Conservation (phyloP, 2,113 vertebrate genomes). For the Chunga burmeisteri region DNA sequence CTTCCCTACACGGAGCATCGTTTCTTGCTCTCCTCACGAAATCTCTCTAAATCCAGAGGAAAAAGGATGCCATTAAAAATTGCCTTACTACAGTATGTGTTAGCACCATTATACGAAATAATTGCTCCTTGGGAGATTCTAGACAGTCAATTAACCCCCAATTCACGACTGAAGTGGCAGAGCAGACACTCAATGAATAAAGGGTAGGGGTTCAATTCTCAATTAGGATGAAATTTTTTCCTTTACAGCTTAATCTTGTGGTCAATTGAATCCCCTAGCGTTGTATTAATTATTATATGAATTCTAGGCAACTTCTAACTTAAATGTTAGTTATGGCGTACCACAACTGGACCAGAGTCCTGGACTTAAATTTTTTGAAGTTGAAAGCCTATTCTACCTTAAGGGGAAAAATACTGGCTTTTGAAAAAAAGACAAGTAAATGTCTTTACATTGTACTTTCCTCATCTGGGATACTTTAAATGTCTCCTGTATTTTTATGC, state of each 20-base stretch:
- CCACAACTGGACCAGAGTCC: not conserved
- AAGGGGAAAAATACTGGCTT: not conserved
- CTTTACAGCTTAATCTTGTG: conserved; percentile 46
- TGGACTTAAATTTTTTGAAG: not conserved
- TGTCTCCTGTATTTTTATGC: not conserved
- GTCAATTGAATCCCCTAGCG: conserved; percentile 37
- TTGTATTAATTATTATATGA: conserved; percentile 53
- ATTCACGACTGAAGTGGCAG: conserved; percentile 48
- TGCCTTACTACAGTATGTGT: not conserved
- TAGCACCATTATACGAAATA: conserved; percentile 47
- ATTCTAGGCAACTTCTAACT: conserved; percentile 18
- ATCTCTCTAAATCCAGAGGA: conserved; percentile 9
- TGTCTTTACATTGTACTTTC: not conserved
- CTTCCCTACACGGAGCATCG: not conserved
- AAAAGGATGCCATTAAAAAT: conserved; percentile 5
- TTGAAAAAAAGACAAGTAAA: not conserved
- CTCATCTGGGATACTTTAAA: not conserved
- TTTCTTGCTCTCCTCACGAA: not conserved
- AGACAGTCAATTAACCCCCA: conserved; percentile 60
- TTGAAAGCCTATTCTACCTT: not conserved
- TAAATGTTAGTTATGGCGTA: conserved; percentile 6
- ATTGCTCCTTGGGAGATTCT: conserved; percentile 53
- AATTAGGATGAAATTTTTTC: conserved; percentile 41
- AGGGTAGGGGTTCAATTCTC: conserved; percentile 52
- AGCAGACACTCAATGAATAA: conserved; percentile 40